These are phyloP conservation scores for Gorsachius magnificus DNA, from an alignment of 2,797 vertebrate genomes.

Conservation along the genomic window DNA sequence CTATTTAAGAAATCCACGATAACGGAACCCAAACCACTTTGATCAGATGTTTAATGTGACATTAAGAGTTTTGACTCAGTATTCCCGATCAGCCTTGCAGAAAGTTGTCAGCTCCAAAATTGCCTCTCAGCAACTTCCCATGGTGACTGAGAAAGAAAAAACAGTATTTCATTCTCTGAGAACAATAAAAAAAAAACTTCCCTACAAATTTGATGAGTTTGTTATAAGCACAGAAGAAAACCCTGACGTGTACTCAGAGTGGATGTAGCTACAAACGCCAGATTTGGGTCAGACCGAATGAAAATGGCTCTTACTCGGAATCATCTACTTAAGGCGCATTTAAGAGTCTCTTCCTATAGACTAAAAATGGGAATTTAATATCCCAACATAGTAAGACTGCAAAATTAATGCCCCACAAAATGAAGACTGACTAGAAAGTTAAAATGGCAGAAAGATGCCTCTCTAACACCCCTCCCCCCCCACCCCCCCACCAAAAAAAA, in stretches of 20 bases:
- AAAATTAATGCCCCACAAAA: neutral
- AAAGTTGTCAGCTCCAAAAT: constrained; percentile 26
- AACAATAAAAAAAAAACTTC: constrained; percentile 9
- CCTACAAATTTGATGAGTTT: neutral
- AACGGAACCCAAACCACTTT: constrained; percentile 46
- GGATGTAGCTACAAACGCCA: neutral
- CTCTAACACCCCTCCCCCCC: neutral
- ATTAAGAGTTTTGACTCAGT: constrained; percentile 34
- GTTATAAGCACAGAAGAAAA: constrained; percentile 23
- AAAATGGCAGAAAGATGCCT: neutral
- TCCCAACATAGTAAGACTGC: neutral
- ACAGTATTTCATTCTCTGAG: neutral
- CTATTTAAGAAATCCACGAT: constrained; percentile 38
- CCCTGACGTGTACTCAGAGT: neutral
- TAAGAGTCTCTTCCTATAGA: neutral
- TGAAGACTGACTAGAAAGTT: neutral
- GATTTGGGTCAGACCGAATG: neutral
- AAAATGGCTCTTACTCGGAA: constrained; percentile 16
- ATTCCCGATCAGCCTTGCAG: neutral
- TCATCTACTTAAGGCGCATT: neutral
- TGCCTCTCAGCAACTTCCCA: neutral
- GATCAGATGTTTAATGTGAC: constrained; percentile 48
- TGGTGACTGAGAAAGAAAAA: neutral
- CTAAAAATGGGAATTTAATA: neutral
- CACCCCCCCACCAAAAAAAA: neutral